phyloP scores from a whole-genome alignment of 2,888 invertebrate genomes.

The Conus canariensis region DNA sequence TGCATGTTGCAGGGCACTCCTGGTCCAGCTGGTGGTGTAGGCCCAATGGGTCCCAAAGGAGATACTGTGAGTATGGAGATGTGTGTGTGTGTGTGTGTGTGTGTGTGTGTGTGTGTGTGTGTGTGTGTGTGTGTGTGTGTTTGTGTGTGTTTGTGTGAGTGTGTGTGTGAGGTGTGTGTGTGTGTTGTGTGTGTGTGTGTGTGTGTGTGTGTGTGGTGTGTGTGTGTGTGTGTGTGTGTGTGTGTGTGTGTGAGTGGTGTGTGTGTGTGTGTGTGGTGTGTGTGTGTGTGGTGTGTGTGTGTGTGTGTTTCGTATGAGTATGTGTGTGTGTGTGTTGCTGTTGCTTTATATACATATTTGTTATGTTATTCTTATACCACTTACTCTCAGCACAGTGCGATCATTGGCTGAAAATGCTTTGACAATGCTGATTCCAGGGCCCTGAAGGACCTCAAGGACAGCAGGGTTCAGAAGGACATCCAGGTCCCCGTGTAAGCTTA shows the following conservation, averaged over 20 bases:
- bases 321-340: too few species aligned
- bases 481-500: conserved; percentile 64
- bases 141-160: not conserved
- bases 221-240: too few species aligned
- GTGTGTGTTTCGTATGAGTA: too few species aligned
- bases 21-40: conserved; percentile 18
- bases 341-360: too few species aligned
- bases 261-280: too few species aligned
- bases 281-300: too few species aligned
- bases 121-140: too few species aligned
- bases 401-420: not conserved
- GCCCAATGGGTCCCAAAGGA: conserved; percentile 36
- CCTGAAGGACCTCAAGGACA: conserved; percentile 64
- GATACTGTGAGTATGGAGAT: not conserved
- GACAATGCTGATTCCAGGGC: conserved; percentile 41
- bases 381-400: too few species aligned
- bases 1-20: conserved; percentile 22
- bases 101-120: not conserved
- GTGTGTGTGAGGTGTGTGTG: not conserved
- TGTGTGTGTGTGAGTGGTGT: too few species aligned
- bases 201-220: too few species aligned
- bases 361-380: too few species aligned
- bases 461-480: conserved; percentile 61
- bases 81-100: conserved; percentile 5
- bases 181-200: too few species aligned